Conservation (phyloP, 2,113 vertebrate species). For the Passer montanus region DNA sequence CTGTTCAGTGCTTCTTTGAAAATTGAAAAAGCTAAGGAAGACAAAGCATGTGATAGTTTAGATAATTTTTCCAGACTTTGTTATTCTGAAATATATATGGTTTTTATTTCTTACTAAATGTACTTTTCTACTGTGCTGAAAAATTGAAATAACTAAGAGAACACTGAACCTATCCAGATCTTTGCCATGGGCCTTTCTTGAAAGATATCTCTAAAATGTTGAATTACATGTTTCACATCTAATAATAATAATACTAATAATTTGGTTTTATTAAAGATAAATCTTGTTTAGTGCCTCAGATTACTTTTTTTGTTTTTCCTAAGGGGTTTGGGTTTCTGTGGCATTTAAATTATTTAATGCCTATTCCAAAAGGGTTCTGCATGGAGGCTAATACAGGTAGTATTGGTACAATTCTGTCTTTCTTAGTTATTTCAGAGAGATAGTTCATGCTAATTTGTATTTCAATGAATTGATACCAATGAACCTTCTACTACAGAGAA, state of each 20-base stretch:
- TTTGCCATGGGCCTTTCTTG: background rate
- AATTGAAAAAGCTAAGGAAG: background rate
- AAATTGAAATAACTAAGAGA: background rate
- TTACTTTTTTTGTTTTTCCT: accelerated
- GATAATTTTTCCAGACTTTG: background rate
- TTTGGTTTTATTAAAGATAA: background rate
- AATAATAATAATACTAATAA: background rate
- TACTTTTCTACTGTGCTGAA: background rate
- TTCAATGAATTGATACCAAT: background rate
- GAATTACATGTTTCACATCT: background rate
- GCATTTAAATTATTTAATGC: background rate
- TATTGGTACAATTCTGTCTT: background rate
- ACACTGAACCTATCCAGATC: background rate
- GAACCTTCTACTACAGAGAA: background rate
- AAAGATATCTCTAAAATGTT: background rate
- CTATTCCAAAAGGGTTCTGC: background rate
- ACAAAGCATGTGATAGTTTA: background rate
- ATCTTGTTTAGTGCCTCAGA: background rate
- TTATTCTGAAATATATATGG: background rate
- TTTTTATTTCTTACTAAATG: background rate
- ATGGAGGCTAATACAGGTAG: background rate
- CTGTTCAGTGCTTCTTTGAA: background rate
- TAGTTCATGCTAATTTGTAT: background rate
- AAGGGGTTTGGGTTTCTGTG: background rate
- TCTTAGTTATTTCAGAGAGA: background rate